A percentile compares a stretch with the other conserved stretches of the same genome.
Evolutionary conservation across 2,113 vertebrate genomes (phyloP).

Genomic region (Charina bottae): DNA sequence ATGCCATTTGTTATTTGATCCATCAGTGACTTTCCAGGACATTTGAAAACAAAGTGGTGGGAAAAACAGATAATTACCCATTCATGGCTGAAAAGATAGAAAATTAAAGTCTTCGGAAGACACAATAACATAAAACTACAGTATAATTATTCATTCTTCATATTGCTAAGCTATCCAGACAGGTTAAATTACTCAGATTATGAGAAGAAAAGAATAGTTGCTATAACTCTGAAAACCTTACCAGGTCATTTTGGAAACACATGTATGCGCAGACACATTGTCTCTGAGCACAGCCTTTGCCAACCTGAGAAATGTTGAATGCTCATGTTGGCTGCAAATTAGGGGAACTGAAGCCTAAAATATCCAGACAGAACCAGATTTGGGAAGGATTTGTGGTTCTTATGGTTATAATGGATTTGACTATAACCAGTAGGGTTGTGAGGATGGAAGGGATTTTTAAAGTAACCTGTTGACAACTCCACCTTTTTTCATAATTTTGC

Average conservation of each 20-base stretch:
- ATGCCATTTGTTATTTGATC: neutral
- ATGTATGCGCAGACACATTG: neutral
- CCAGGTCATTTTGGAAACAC: neutral
- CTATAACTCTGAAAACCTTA: neutral
- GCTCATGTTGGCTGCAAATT: neutral
- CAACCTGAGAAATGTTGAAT: neutral
- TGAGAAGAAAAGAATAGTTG: neutral
- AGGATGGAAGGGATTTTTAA: neutral
- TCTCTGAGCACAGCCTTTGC: neutral
- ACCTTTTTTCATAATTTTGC: neutral
- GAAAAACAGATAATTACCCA: neutral
- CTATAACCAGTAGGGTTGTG: no score
- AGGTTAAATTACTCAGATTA: neutral
- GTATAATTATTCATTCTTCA: neutral
- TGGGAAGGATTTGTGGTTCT: no score
- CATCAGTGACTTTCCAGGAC: neutral
- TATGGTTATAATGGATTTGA: no score
- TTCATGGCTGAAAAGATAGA: neutral
- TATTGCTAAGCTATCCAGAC: neutral
- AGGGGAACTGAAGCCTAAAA: neutral
- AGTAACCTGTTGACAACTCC: neutral
- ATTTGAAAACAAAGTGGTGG: neutral
- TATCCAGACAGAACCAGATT: neutral
- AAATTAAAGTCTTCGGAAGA: neutral
- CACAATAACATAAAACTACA: neutral